Conservation (phyloP, 37 sponge, comb jelly and placozoan species). For the Cliona cf. orientalis region DNA sequence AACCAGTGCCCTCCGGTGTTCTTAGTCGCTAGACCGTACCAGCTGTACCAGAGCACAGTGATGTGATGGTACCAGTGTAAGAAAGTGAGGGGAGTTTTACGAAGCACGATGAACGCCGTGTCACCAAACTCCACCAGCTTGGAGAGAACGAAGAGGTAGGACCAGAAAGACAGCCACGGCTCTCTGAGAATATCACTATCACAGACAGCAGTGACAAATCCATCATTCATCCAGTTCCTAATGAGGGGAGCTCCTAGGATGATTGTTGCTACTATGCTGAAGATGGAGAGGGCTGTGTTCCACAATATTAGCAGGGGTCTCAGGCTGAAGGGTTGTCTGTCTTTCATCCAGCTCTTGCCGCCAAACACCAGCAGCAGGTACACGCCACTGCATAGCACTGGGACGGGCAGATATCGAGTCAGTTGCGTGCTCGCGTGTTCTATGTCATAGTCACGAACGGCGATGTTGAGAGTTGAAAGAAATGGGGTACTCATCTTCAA, state of each 20-base stretch:
- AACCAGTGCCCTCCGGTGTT: constrained; percentile 54
- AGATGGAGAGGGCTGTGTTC: constrained; percentile 56
- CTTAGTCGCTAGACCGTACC: constrained; percentile 23
- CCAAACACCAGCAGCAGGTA: constrained; percentile 53
- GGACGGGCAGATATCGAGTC: not conserved
- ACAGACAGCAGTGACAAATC: constrained; percentile 34
- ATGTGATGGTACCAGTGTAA: constrained; percentile 92
- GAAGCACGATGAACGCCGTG: constrained; percentile 76
- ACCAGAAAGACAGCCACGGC: constrained; percentile 43
- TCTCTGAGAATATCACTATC: not conserved
- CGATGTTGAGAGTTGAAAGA: too few species aligned
- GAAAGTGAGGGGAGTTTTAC: constrained; percentile 71
- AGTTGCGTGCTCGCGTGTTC: not conserved
- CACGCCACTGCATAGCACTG: not conserved
- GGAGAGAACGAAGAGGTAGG: constrained; percentile 61
- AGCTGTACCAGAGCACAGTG: constrained; percentile 53
- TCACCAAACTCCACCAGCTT: constrained; percentile 80
- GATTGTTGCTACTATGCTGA: constrained; percentile 39
- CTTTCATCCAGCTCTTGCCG: constrained; percentile 57
- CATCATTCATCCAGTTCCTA: constrained; percentile 2
- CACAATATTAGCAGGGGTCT: constrained; percentile 41
- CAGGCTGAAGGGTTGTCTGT: constrained; percentile 16
- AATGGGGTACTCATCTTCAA: too few species aligned
- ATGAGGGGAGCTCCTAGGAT: constrained; percentile 12
- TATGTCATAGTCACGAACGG: too few species aligned